phyloP scores from a whole-genome alignment of 2,113 vertebrate genomes.

The Barbus barbus region DNA sequence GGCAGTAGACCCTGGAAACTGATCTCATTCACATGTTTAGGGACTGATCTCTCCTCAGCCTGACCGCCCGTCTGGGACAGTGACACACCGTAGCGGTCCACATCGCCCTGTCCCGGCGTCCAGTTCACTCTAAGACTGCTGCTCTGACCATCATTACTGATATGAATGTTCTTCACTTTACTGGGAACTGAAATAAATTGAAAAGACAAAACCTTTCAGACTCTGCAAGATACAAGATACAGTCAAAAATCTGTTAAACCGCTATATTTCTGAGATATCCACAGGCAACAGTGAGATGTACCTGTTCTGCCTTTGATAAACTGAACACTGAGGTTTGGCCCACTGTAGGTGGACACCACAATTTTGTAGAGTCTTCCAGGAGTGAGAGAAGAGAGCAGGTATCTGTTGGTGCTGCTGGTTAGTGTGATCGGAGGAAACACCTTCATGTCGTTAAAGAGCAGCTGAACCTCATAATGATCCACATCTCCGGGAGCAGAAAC shows the following conservation, averaged over 20 bases:
- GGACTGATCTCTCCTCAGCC: slow-evolving; percentile 74
- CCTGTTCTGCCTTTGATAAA: slow-evolving; percentile 93
- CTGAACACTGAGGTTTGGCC: slow-evolving; percentile 84
- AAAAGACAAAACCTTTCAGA: neutral
- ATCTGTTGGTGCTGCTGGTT: slow-evolving; percentile 77
- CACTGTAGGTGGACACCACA: slow-evolving; percentile 91
- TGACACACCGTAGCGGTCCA: slow-evolving; percentile 85
- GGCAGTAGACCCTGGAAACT: slow-evolving; percentile 82
- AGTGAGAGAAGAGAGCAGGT: slow-evolving; percentile 84
- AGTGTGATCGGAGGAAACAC: slow-evolving; percentile 90
- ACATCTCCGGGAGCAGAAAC: slow-evolving; percentile 84
- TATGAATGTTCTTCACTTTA: slow-evolving; percentile 87
- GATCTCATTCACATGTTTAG: slow-evolving; percentile 82
- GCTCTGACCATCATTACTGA: slow-evolving; percentile 83
- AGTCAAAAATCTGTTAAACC: neutral
- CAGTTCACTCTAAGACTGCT: slow-evolving; percentile 87
- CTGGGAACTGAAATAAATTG: slow-evolving; percentile 82
- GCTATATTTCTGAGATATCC: neutral
- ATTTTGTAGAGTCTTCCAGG: slow-evolving; percentile 95
- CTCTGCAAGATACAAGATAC: neutral
- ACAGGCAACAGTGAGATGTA: slow-evolving; percentile 56
- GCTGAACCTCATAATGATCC: slow-evolving; percentile 94
- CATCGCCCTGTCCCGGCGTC: slow-evolving; percentile 87
- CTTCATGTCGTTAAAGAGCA: slow-evolving; percentile 95
- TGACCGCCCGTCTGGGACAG: slow-evolving; percentile 72